These are phyloP conservation scores for Corbicula japonica DNA, from an alignment of 2,888 invertebrate genomes.

Conservation along the genomic window DNA sequence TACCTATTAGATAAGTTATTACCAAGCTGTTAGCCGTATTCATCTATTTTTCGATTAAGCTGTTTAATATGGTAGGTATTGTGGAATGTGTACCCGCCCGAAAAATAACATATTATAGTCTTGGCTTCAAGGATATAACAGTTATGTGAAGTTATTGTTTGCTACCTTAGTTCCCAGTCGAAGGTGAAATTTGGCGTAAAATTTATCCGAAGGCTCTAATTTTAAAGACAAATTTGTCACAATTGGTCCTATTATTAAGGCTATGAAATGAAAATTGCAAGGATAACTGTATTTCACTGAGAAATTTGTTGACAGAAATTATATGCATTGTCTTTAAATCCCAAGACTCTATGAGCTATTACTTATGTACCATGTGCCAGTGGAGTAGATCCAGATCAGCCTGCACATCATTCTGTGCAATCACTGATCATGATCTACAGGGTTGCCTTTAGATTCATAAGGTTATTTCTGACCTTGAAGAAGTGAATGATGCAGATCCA, in stretches of 20 bases:
- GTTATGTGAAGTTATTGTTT: conserved; percentile 26
- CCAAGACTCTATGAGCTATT: too few relatives aligned
- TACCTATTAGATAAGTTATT: conserved; percentile 27
- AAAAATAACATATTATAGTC: conserved; percentile 32
- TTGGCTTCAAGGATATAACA: conserved; percentile 25
- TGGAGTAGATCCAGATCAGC: too few relatives aligned
- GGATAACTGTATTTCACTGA: too few relatives aligned
- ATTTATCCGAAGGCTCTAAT: conserved; percentile 20
- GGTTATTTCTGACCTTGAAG: too few relatives aligned
- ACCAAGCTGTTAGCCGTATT: neutral
- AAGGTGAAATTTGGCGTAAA: conserved; percentile 30
- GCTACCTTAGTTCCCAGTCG: too few relatives aligned
- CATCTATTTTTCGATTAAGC: conserved; percentile 4
- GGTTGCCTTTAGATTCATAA: too few relatives aligned
- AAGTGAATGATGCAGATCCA: too few relatives aligned
- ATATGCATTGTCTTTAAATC: too few relatives aligned
- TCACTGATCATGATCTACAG: too few relatives aligned
- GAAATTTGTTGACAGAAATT: too few relatives aligned
- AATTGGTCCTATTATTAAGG: conserved; percentile 19
- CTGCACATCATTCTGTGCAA: too few relatives aligned
- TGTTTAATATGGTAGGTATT: conserved; percentile 21
- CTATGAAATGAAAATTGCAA: conserved; percentile 28
- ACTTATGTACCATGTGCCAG: too few relatives aligned
- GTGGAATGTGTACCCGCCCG: conserved; percentile 26
- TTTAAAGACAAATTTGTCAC: conserved; percentile 34